Percentiles rank a stretch among this genome's conserved stretches.
These are phyloP conservation scores for Blera fallax DNA, from an alignment of 2,888 invertebrate species.

Conservation along the genomic window DNA sequence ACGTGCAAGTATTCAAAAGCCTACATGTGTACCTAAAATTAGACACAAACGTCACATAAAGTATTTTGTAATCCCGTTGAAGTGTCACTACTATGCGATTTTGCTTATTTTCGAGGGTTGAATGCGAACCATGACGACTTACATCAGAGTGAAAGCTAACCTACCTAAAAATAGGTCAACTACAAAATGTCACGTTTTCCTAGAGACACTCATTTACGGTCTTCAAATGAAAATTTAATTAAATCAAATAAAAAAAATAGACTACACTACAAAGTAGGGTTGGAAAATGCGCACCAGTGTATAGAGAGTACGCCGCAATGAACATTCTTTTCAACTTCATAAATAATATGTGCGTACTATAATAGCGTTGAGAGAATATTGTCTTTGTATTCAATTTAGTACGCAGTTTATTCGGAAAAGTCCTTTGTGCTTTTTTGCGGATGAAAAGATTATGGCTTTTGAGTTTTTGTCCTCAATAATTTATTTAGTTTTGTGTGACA, in stretches of 20 bases:
- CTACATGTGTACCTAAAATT: neutral
- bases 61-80: neutral
- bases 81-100: neutral
- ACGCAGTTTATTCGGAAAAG: neutral
- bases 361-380: neutral
- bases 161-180: constrained; percentile 33
- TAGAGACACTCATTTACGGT: neutral
- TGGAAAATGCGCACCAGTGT: constrained; percentile 7
- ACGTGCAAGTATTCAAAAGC: neutral
- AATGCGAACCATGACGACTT: neutral
- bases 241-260: constrained; percentile 14
- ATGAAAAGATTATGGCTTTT: neutral
- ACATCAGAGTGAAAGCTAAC: neutral
- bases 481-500: neutral
- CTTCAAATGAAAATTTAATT: constrained; percentile 16
- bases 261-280: neutral
- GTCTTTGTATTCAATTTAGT: constrained; percentile 6
- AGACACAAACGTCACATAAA: neutral
- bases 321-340: neutral
- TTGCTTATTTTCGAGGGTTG: neutral
- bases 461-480: neutral
- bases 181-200: constrained; percentile 25
- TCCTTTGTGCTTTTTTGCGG: neutral
- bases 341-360: neutral
- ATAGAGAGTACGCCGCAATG: neutral